Conservation (phyloP, 2,888 invertebrate species). For the Idaea dimidiata region DNA sequence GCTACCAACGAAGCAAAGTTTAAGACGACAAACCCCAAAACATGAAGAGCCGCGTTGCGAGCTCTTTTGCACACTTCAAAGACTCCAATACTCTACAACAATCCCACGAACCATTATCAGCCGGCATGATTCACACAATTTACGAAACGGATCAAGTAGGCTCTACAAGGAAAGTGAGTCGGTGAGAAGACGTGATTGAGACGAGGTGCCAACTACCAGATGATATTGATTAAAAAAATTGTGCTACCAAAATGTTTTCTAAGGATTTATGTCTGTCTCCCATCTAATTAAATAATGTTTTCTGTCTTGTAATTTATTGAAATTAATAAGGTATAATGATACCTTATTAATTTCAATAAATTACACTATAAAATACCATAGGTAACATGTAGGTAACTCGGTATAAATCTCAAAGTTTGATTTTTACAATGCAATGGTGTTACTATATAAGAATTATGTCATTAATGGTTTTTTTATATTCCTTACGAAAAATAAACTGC, state of each 20-base stretch:
- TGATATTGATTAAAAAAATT: conserved; percentile 29
- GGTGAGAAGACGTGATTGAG: conserved; percentile 26
- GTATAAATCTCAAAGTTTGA: too few relatives aligned
- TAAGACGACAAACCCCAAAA: not conserved
- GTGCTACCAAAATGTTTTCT: conserved; percentile 4
- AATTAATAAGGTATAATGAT: too few relatives aligned
- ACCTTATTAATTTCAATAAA: too few relatives aligned
- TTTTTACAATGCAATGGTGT: too few relatives aligned
- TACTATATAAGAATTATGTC: too few relatives aligned
- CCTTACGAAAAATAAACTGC: too few relatives aligned
- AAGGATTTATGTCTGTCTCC: not conserved
- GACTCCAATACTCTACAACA: conserved; percentile 15
- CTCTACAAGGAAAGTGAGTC: conserved; percentile 28
- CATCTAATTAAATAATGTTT: not conserved
- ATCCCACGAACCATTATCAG: conserved; percentile 38
- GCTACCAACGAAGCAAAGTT: not conserved
- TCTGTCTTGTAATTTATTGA: too few relatives aligned
- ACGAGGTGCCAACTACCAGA: conserved; percentile 30
- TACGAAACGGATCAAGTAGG: conserved; percentile 41
- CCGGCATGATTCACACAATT: conserved; percentile 47
- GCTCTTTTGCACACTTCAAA: conserved; percentile 14
- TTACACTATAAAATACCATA: too few relatives aligned
- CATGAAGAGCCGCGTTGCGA: conserved; percentile 1
- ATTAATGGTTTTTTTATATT: too few relatives aligned
- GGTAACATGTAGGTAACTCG: too few relatives aligned